Evolutionary conservation across 2,113 vertebrate genomes (phyloP), one percentile per base, ranked within the genome.

Genomic region (Apteryx mantelli): DNA sequence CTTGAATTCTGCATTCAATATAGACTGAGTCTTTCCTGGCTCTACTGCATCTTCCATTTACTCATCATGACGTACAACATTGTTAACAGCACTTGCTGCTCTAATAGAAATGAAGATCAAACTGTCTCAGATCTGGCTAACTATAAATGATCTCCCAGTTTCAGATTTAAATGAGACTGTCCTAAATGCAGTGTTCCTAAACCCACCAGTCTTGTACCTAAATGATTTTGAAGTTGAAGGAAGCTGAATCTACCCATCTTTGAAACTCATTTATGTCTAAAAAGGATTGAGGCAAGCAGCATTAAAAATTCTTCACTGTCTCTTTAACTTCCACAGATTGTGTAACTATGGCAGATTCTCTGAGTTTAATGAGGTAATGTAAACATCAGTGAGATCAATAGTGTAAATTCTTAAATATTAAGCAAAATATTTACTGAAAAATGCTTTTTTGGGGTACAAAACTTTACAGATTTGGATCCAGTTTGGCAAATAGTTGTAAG

Each of bases 1-100:
- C 64, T 95, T 90, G 42, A 79, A 66, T 24, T 42, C 70, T 93
- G 13, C 12, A 42, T 93, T 82, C 88, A 71, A 32, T 94, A 83
- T 15, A 89, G 73, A 75, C 52, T 65, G 48, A 75, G 40, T 17
- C 91, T 86, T 87, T 89, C 48, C 24, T 77, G 68, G 70, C 38
- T 95, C 92, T 88, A 73, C 11, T 96, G 92, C 76, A 82, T 71
- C 83, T 88, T 89, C 65, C 71, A 70, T 91, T 96, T 93, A 73
- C 34, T 92, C 82, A 44, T 87, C 50, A 42, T 48, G 63, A 87
- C 52, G 60, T 81, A 48, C 65, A 77, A 79, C n/a, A 61, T 58
- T 48, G 50, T 83, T 89, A 88, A 90, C 28, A 86, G 28, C 30
- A 60, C 70, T 77, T 84, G n/a, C 38, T 85, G 20, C 46, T 80